These are phyloP conservation scores for Liasis olivaceus DNA, from an alignment of 2,797 vertebrate genomes.

Conservation along the genomic window DNA sequence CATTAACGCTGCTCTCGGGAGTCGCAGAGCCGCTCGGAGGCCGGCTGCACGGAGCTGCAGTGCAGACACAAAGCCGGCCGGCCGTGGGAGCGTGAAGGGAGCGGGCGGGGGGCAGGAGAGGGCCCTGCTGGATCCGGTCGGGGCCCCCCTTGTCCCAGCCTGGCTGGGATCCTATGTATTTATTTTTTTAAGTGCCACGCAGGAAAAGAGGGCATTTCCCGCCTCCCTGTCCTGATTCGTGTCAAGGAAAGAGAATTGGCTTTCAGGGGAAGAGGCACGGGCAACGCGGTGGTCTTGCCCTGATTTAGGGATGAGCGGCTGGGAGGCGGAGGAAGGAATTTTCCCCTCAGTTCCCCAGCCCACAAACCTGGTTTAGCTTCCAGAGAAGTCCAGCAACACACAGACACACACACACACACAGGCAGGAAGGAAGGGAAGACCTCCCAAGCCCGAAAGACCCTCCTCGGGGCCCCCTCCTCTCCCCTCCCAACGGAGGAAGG, in stretches of 20 bases:
- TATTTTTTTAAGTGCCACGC: too few species aligned
- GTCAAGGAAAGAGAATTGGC: not conserved
- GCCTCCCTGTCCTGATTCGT: not conserved
- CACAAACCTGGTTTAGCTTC: too few species aligned
- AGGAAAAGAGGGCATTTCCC: not conserved
- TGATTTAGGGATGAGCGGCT: not conserved
- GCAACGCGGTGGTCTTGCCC: not conserved
- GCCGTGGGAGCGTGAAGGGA: too few species aligned
- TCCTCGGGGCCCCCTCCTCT: too few species aligned
- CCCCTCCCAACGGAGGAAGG: too few species aligned
- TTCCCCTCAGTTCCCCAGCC: not conserved
- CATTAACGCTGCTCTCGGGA: conserved; percentile 30
- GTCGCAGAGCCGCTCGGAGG: conserved; percentile 17
- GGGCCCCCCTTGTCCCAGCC: not conserved
- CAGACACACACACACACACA: too few species aligned
- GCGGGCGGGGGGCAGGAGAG: too few species aligned
- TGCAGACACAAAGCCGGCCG: not conserved
- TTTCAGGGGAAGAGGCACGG: not conserved
- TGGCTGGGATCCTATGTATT: too few species aligned
- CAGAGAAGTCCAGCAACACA: too few species aligned
- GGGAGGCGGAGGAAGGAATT: not conserved
- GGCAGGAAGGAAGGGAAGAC: too few species aligned
- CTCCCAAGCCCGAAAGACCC: too few species aligned
- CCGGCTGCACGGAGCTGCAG: not conserved
- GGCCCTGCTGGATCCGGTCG: not conserved